phyloP scores from a whole-genome alignment of 2,113 vertebrate genomes.

The Nycticryphes semicollaris region DNA sequence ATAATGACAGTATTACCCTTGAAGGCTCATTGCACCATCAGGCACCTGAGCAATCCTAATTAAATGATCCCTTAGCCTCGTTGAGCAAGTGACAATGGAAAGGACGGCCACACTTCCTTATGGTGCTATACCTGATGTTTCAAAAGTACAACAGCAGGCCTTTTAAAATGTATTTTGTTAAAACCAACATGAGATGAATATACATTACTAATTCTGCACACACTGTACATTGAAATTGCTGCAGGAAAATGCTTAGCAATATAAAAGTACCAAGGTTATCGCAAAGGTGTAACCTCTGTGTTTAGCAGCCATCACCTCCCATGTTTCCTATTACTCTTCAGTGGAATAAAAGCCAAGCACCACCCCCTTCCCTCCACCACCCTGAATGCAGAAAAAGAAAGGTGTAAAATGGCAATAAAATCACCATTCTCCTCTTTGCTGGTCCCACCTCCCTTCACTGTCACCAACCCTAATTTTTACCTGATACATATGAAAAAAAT shows the following conservation, averaged over 20 bases:
- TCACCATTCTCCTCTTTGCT: neutral
- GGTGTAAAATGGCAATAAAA: neutral
- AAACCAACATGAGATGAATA: neutral
- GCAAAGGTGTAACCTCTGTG: neutral
- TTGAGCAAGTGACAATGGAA: neutral
- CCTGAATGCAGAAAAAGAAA: neutral
- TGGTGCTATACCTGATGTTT: neutral
- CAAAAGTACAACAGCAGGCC: neutral
- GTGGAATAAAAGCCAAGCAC: neutral
- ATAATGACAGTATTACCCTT: neutral
- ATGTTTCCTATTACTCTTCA: neutral
- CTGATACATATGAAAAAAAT: neutral
- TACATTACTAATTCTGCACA: neutral
- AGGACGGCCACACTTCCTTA: neutral
- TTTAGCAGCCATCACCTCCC: neutral
- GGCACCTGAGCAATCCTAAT: neutral
- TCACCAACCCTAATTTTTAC: neutral
- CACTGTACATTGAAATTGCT: neutral
- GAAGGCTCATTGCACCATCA: neutral
- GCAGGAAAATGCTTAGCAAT: neutral
- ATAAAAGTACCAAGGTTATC: neutral
- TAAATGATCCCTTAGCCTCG: fast-evolving
- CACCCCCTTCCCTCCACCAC: neutral
- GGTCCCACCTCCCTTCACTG: neutral
- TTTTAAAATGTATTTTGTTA: neutral